These are phyloP conservation scores for Tiliqua scincoides DNA, from an alignment of 2,113 vertebrate species.

Conservation along the genomic window DNA sequence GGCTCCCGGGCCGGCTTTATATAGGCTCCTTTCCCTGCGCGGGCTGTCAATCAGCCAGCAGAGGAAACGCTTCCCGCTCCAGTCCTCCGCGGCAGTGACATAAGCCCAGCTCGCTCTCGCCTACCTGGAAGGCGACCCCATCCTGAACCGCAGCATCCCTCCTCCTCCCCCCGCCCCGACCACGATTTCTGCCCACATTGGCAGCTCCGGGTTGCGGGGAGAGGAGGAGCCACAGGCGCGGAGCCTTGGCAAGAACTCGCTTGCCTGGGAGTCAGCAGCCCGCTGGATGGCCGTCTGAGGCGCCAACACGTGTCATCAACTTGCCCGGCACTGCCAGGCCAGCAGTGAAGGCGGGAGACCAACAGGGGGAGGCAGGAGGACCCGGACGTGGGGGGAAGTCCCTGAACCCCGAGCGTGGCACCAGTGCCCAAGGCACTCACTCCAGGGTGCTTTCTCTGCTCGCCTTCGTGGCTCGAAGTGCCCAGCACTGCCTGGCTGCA, in stretches of 20 bases:
- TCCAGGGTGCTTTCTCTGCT: background rate
- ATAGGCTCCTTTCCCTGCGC: conserved; percentile 59
- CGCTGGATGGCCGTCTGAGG: background rate
- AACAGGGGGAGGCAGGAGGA: background rate
- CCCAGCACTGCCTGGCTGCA: background rate
- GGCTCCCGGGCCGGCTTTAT: conserved; percentile 74
- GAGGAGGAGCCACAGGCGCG: conserved; percentile 24
- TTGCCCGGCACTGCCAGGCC: background rate
- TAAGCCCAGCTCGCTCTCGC: conserved; percentile 63
- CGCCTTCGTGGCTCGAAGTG: background rate
- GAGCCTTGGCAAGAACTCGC: background rate
- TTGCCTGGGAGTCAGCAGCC: background rate
- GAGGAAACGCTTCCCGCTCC: conserved; percentile 63
- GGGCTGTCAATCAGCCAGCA: conserved; percentile 78
- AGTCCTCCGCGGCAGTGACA: conserved; percentile 77
- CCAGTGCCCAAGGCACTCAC: no score
- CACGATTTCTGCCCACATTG: conserved; percentile 1
- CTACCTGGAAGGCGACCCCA: conserved; percentile 59
- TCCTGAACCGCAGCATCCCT: background rate
- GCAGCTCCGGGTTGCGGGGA: conserved; percentile 1
- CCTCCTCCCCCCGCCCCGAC: background rate
- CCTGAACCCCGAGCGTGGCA: no score
- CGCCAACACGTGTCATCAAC: background rate
- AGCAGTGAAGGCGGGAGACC: no score
- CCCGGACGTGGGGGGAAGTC: no score